A percentile compares a stretch with the other conserved stretches of the same genome.
Evolutionary conservation across 2,113 vertebrate species (phyloP).

Genomic region (Chaetodon auriga): DNA sequence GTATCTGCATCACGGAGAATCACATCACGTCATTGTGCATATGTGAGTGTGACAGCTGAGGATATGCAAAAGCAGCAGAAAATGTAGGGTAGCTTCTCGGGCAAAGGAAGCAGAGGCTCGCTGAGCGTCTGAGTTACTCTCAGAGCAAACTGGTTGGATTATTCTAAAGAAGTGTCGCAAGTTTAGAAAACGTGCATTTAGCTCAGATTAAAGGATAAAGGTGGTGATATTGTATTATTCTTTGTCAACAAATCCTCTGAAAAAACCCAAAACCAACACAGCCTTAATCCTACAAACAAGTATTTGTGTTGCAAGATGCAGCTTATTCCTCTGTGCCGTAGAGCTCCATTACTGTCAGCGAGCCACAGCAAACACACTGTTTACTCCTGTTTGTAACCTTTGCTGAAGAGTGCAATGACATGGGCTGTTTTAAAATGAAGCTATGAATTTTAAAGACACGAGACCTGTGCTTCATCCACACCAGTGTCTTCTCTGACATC

Average conservation of each 20-base stretch:
- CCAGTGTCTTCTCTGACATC: background rate
- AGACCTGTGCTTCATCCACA: background rate
- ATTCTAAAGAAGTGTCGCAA: background rate
- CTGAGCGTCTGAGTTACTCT: no score
- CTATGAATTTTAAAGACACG: no score
- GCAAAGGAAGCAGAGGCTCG: background rate
- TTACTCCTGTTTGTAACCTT: background rate
- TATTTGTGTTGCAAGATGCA: background rate
- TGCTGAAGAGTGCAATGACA: background rate
- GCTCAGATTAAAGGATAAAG: background rate
- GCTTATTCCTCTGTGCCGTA: background rate
- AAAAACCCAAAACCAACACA: background rate
- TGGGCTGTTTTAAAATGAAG: background rate
- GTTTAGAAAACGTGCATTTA: background rate
- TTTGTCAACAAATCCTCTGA: background rate
- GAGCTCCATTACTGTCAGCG: background rate
- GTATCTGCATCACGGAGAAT: conserved; percentile 61
- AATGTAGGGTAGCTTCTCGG: background rate
- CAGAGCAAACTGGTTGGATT: background rate
- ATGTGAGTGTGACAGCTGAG: conserved; percentile 30
- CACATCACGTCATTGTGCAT: conserved; percentile 37
- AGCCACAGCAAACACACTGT: background rate
- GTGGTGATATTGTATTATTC: background rate
- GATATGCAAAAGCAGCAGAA: conserved; percentile 1
- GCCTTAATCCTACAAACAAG: background rate